Evolutionary conservation across 2,888 invertebrate genomes (phyloP).

Genomic region (Auanema freiburgensis): DNA sequence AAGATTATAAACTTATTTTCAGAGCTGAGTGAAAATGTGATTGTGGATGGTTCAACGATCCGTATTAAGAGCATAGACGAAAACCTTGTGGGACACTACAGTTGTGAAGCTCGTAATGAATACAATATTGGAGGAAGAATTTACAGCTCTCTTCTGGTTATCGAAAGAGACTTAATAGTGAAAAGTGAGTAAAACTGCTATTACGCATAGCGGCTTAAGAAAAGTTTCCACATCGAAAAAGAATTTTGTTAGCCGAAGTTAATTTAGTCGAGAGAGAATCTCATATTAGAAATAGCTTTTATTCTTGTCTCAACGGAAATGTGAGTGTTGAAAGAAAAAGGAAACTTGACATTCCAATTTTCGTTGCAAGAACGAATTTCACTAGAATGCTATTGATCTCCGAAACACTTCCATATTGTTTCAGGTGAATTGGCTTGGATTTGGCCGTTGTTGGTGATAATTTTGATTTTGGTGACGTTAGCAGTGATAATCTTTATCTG

Average conservation of each 20-base stretch:
- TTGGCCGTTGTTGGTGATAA: constrained; percentile 45
- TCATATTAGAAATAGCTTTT: no score
- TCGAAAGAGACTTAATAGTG: constrained; percentile 42
- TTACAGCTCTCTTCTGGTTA: constrained; percentile 27
- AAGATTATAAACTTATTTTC: not conserved
- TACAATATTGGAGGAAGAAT: constrained; percentile 28
- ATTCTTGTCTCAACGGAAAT: no score
- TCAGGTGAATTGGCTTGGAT: constrained; percentile 50
- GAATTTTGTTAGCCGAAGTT: no score
- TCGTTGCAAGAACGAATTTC: not conserved
- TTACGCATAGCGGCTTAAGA: not conserved
- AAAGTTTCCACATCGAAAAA: not conserved
- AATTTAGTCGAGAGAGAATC: no score
- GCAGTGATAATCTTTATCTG: constrained; percentile 46
- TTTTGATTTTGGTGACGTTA: constrained; percentile 38
- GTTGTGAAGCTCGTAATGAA: constrained; percentile 45
- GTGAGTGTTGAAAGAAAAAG: no score
- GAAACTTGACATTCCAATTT: not conserved
- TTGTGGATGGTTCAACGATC: constrained; percentile 32
- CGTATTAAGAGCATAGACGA: constrained; percentile 25
- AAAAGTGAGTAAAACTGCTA: constrained; percentile 34
- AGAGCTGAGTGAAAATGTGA: constrained; percentile 27
- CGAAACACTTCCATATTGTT: constrained; percentile 8
- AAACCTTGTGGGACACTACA: constrained; percentile 40
- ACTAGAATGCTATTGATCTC: not conserved